These are phyloP conservation scores for Coracias cyanogaster DNA, from an alignment of 2,797 vertebrate species.

Conservation along the genomic window DNA sequence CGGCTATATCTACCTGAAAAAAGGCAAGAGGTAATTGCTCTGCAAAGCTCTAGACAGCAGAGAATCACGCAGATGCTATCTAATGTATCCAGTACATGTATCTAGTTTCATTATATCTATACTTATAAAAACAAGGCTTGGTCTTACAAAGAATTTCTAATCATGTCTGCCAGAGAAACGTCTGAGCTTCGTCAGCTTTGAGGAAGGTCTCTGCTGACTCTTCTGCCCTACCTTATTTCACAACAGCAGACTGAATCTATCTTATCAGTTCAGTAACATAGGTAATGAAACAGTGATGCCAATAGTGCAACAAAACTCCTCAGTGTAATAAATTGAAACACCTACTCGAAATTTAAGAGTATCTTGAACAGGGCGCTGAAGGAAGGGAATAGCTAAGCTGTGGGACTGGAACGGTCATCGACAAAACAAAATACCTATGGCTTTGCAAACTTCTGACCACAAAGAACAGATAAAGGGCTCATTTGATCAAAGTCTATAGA, in stretches of 20 bases:
- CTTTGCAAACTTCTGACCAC: not conserved
- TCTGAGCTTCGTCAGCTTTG: not conserved
- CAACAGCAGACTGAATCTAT: not conserved
- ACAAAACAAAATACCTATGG: not conserved
- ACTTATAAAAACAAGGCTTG: not conserved
- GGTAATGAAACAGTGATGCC: not conserved
- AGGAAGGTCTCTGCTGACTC: not conserved
- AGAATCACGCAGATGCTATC: fast-evolving
- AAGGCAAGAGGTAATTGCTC: not conserved
- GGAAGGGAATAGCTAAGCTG: not conserved
- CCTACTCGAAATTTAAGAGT: not conserved
- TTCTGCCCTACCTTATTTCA: not conserved
- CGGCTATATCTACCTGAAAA: not conserved
- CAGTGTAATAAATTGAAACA: not conserved
- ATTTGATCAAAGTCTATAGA: not conserved
- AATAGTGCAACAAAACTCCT: not conserved
- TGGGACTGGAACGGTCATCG: not conserved
- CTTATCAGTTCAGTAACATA: not conserved
- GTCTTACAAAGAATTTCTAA: not conserved
- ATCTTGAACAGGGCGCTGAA: not conserved
- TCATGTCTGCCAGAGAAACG: not conserved
- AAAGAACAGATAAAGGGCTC: not conserved
- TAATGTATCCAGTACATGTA: not conserved
- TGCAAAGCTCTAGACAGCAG: not conserved
- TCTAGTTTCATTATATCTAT: not conserved